phyloP scores from a whole-genome alignment of 2,113 vertebrate species.

The Polypterus senegalus region DNA sequence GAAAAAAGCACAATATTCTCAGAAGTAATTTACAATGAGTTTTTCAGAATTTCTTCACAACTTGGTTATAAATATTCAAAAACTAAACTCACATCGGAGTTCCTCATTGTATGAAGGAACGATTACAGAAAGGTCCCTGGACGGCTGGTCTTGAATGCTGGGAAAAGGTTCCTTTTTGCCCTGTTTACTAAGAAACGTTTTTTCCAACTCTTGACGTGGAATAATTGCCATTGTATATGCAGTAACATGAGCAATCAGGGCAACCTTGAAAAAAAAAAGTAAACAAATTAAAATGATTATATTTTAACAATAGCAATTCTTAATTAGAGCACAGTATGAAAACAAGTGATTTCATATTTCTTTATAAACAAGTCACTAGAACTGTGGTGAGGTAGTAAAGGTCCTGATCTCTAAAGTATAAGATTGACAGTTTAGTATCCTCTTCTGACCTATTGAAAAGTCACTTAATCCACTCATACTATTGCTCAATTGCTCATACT shows the following conservation, averaged over 20 bases:
- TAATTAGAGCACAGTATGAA: too few species aligned
- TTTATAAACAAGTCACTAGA: too few species aligned
- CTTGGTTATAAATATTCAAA: too few species aligned
- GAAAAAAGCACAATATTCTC: background rate
- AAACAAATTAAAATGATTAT: background rate
- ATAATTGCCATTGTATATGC: conserved; percentile 51
- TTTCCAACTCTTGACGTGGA: conserved; percentile 56
- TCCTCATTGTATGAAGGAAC: conserved; percentile 93
- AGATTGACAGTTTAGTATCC: too few species aligned
- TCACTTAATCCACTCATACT: too few species aligned
- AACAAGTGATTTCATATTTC: too few species aligned
- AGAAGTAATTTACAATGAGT: background rate
- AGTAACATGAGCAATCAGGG: conserved; percentile 61
- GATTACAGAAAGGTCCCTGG: conserved; percentile 72
- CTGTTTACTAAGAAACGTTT: conserved; percentile 50
- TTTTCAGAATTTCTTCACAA: background rate
- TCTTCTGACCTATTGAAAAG: too few species aligned
- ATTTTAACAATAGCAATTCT: too few species aligned
- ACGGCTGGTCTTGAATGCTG: conserved; percentile 61
- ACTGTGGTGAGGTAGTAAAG: too few species aligned
- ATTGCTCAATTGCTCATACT: too few species aligned
- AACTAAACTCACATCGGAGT: conserved; percentile 42
- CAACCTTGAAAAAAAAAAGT: conserved; percentile 41
- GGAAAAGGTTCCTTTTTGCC: conserved; percentile 56
- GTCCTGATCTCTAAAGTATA: too few species aligned